Conservation (phyloP, 2,113 vertebrate genomes). For the Anoplopoma fimbria region DNA sequence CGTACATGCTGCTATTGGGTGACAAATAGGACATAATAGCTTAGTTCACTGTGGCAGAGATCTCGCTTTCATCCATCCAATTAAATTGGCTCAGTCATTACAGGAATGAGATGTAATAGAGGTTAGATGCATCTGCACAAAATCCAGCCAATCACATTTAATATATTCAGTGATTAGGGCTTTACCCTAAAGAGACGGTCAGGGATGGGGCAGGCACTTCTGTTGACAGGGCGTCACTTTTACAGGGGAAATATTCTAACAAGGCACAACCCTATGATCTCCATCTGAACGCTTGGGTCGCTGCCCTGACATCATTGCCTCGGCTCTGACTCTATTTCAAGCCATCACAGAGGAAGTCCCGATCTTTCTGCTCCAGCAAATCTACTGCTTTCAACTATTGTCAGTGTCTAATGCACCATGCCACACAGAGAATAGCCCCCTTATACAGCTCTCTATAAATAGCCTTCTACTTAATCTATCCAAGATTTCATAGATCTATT, state of each 20-base stretch:
- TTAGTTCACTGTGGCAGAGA: constrained; percentile 19
- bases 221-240: constrained; percentile 49
- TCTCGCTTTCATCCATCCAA: constrained; percentile 56
- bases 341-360: constrained; percentile 37
- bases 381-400: constrained; percentile 60
- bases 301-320: constrained; percentile 29
- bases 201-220: constrained; percentile 25
- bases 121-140: constrained; percentile 51
- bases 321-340: constrained; percentile 36
- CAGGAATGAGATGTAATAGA: constrained; percentile 39
- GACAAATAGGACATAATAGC: constrained; percentile 58
- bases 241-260: constrained; percentile 49
- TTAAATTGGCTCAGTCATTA: constrained; percentile 66
- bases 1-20: constrained; percentile 51
- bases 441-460: constrained; percentile 55
- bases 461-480: constrained; percentile 50
- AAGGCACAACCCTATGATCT: constrained; percentile 51
- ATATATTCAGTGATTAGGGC: constrained; percentile 70
- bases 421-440: constrained; percentile 44
- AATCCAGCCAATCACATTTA: constrained; percentile 62
- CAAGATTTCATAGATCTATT: constrained; percentile 50
- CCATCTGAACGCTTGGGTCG: constrained; percentile 8
- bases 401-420: constrained; percentile 57
- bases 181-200: constrained; percentile 52
- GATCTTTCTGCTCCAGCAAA: constrained; percentile 56